Evolutionary conservation across 2,888 invertebrate genomes (phyloP), one percentile per base, ranked within the genome.

Genomic region (Balanococcus diminutus): DNA sequence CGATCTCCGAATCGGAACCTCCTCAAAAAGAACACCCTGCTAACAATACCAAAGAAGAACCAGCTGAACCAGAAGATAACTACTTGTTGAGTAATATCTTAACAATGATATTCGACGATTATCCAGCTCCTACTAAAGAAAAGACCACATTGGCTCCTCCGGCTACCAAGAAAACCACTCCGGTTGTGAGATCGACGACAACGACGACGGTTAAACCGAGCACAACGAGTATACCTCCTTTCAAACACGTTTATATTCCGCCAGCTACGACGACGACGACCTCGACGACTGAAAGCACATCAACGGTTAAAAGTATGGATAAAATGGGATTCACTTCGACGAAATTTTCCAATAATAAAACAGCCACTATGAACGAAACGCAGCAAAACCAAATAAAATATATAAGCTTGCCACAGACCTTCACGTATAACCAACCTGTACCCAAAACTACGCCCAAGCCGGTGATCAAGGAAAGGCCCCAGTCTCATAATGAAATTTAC

Each of bases 121-220:
- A 75, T 19, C 31, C 75, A 14, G 32, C 61, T 28, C 25, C 32
- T n/a, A 75, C 4, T 32, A 51, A 81, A n/a, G 85, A 87, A 86
- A 87, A 85, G 25, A 83, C 86, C 9, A 82, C 84, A 11, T 89
- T 90, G 14, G 88, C 89, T 51, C 91, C 91, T 86, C 90, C 90
- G 90, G 32, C 89, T n/a, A 6, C 36, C 8, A 51, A 31, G 25
- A 51, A 32, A 51, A 8, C 56, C 11, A 61, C 72, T 2, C 31
- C 39, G 19, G 31, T 72, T 42, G 14, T 19, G 4, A 39, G n/a
- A 14, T 11, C 51, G 2, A 72, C 75, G 1, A 46, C 75, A 16
- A 8, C 22, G 14, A 4, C 84, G 14, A 4, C 84, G 4, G 25
- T 31, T 32, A 22, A 2, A 56, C 28, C 56, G 25, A 42, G 25